These are phyloP conservation scores for Pseudorasbora parva DNA, from an alignment of 2,113 vertebrate genomes.

Conservation along the genomic window DNA sequence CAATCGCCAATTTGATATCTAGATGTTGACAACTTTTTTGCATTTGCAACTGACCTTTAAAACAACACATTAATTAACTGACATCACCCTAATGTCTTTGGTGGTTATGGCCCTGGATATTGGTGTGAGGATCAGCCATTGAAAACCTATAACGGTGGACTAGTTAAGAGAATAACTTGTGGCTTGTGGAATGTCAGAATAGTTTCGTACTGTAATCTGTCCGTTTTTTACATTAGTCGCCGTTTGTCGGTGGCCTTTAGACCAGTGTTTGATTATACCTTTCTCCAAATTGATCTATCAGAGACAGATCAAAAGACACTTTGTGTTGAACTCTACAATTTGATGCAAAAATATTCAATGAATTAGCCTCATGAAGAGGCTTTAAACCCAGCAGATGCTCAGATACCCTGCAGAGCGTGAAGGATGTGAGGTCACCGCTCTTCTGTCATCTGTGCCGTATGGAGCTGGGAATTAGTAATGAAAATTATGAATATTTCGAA, in stretches of 20 bases:
- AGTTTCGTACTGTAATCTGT: too few species aligned
- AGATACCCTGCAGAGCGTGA: conserved; percentile 7
- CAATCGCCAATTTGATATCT: not conserved
- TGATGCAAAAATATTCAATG: not conserved
- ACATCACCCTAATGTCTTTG: not conserved
- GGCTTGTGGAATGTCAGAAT: too few species aligned
- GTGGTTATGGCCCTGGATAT: not conserved
- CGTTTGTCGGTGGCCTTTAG: not conserved
- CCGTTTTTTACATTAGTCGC: too few species aligned
- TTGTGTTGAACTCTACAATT: not conserved
- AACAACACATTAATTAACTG: not conserved
- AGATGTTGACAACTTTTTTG: not conserved
- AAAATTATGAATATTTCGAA: conserved; percentile 35
- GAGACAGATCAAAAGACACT: not conserved
- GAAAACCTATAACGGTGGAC: too few species aligned
- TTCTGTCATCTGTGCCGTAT: conserved; percentile 33
- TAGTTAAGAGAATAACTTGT: not conserved
- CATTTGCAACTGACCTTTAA: not conserved
- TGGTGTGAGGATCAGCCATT: not conserved
- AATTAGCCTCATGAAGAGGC: not conserved
- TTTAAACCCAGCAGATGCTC: conserved; percentile 25
- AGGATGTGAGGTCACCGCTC: conserved; percentile 28
- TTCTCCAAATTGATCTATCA: not conserved
- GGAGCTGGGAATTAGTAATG: conserved; percentile 25
- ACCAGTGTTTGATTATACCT: not conserved